Conservation (phyloP, 2,113 vertebrate genomes). For the Pantherophis guttatus region DNA sequence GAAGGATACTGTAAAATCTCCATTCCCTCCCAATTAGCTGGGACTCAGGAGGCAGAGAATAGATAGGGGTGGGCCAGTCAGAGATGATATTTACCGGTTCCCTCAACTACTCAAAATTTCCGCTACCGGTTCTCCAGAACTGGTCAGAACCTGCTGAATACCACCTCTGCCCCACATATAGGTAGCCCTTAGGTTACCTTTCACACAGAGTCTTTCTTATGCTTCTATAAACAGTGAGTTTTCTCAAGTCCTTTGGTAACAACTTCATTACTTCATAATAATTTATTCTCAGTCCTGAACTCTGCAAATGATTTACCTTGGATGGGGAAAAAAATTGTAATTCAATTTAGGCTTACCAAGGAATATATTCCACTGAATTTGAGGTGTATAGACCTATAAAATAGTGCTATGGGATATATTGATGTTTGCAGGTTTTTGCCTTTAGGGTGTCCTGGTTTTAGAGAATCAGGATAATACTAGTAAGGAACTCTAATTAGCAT, state of each 20-base stretch:
- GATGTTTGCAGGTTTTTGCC: neutral
- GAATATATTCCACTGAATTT: neutral
- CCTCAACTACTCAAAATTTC: no score
- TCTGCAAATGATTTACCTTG: neutral
- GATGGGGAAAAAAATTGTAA: neutral
- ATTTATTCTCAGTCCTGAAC: neutral
- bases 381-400: neutral
- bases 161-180: no score
- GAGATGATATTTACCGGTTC: no score
- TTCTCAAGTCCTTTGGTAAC: neutral
- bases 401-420: neutral
- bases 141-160: no score
- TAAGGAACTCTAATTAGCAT: neutral
- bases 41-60: no score
- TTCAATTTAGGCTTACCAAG: neutral
- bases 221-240: neutral
- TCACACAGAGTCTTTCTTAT: neutral
- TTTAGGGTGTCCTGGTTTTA: neutral
- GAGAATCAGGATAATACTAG: neutral
- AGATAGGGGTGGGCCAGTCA: no score
- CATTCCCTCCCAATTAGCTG: no score
- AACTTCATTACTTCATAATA: neutral
- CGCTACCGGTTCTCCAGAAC: no score
- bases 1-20: no score
- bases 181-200: neutral